phyloP scores from a whole-genome alignment of 2,888 invertebrate genomes.

The Cantharis flavilabris region DNA sequence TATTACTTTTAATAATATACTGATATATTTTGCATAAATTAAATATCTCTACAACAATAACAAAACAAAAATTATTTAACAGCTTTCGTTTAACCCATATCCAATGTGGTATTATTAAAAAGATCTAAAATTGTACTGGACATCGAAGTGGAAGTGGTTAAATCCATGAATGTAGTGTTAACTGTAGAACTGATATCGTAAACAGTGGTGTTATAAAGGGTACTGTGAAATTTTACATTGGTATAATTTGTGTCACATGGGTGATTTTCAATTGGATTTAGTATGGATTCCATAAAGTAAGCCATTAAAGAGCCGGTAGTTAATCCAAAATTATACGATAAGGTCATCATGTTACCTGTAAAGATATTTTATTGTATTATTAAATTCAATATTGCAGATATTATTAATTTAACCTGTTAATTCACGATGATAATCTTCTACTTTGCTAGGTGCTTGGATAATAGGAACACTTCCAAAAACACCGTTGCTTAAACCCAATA shows the following conservation, averaged over 20 bases:
- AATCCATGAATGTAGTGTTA: conserved; percentile 19
- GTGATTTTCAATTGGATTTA: conserved; percentile 49
- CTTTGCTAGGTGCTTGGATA: conserved; percentile 87
- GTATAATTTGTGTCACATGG: conserved; percentile 39
- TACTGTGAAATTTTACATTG: conserved; percentile 12
- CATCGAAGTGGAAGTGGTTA: conserved; percentile 18
- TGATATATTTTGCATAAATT: conserved; percentile 9
- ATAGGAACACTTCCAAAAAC: conserved; percentile 90
- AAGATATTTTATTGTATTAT: conserved; percentile 23
- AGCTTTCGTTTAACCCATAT: conserved; percentile 16
- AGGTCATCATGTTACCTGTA: conserved; percentile 89
- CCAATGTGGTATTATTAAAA: conserved; percentile 15
- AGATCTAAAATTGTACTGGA: conserved; percentile 23
- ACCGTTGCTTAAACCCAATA: conserved; percentile 84
- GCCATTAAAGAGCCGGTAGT: conserved; percentile 84
- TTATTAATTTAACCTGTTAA: conserved; percentile 68
- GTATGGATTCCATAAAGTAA: conserved; percentile 66
- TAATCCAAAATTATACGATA: conserved; percentile 87
- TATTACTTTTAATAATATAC: conserved; percentile 6
- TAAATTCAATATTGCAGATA: background rate
- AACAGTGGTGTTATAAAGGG: conserved; percentile 24
- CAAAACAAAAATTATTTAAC: conserved; percentile 3
- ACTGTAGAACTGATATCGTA: conserved; percentile 24
- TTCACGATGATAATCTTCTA: conserved; percentile 84
- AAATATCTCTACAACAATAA: conserved; percentile 15